These are phyloP conservation scores for Lasaia peninsularis DNA, from an alignment of 1,140 invertebrate genomes.

Conservation along the genomic window DNA sequence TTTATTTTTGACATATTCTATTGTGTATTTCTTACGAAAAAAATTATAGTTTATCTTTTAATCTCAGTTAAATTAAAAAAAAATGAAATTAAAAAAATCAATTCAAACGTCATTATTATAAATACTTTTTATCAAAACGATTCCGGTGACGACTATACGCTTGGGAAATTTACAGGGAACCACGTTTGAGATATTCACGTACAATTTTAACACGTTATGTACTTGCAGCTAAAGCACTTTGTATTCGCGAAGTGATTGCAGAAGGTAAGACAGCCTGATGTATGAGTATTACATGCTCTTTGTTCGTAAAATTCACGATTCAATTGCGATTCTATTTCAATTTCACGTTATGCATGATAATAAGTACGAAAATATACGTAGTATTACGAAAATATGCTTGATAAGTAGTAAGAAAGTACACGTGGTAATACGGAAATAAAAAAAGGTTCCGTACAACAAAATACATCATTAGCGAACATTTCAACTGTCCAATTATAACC, in stretches of 20 bases:
- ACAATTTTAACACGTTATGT: constrained; percentile 12
- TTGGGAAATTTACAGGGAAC: not conserved
- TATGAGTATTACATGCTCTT: constrained; percentile 7
- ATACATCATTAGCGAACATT: too few relatives aligned
- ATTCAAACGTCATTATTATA: not conserved
- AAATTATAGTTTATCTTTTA: too few relatives aligned
- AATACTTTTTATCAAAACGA: not conserved
- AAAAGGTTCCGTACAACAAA: too few relatives aligned
- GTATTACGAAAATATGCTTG: too few relatives aligned
- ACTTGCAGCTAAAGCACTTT: constrained; percentile 8
- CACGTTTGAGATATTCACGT: not conserved
- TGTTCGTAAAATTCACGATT: constrained; percentile 7
- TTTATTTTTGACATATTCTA: too few relatives aligned
- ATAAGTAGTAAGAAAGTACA: too few relatives aligned
- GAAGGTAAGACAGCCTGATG: constrained; percentile 7
- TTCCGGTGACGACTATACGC: constrained; percentile 1
- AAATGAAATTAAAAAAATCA: not conserved
- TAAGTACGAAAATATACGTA: not conserved
- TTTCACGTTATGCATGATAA: not conserved
- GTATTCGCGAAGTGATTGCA: constrained; percentile 10
- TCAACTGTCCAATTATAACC: too few relatives aligned
- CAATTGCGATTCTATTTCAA: not conserved
- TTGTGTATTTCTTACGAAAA: too few relatives aligned
- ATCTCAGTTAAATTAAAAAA: not conserved
- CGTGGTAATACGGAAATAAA: too few relatives aligned